phyloP scores from a whole-genome alignment of 2,888 invertebrate species.

The Aporophyla lueneburgensis region DNA sequence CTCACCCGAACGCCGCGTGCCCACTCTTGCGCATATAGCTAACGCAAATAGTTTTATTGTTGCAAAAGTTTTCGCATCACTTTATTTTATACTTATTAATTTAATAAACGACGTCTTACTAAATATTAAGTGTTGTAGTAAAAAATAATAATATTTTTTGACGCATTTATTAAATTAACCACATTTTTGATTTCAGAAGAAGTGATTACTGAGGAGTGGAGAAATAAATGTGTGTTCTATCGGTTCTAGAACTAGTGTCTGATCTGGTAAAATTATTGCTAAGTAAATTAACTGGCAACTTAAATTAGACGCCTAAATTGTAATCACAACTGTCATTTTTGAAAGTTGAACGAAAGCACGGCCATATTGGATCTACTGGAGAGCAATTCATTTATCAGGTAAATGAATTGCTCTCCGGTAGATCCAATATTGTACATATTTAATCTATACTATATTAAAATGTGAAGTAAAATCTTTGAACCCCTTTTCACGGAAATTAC shows the following conservation, averaged over 20 bases:
- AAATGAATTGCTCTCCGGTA: no score
- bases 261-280: neutral
- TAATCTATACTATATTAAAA: no score
- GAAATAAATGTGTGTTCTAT: no score
- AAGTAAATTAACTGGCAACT: neutral
- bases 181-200: neutral
- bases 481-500: no score
- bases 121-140: constrained; percentile 17
- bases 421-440: neutral
- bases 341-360: neutral
- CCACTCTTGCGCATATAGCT: constrained; percentile 48
- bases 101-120: constrained; percentile 22
- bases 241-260: neutral
- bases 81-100: constrained; percentile 26
- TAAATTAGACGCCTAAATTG: neutral
- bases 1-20: constrained; percentile 42
- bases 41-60: constrained; percentile 54
- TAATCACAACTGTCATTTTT: neutral
- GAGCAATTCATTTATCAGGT: neutral
- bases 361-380: neutral
- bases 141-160: neutral
- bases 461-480: no score
- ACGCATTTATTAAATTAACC: neutral
- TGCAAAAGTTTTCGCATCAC: constrained; percentile 39
- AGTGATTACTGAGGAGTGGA: no score